These are phyloP conservation scores for Cerceris ruficornis DNA, from an alignment of 2,888 invertebrate genomes.

Conservation along the genomic window DNA sequence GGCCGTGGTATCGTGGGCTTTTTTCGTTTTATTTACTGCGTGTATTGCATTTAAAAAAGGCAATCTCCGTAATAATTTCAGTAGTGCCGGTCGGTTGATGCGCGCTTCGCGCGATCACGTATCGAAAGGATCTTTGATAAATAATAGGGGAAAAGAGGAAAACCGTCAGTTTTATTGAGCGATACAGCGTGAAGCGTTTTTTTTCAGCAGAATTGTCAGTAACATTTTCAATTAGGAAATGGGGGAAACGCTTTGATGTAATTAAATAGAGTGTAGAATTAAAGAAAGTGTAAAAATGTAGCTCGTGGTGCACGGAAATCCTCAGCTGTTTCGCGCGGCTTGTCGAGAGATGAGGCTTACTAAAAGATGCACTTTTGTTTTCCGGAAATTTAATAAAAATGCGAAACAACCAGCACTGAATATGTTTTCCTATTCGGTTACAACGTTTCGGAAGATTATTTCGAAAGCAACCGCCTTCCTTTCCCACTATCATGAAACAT, in stretches of 20 bases:
- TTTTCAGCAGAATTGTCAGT: too few species aligned
- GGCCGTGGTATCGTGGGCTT: slow-evolving; percentile 40
- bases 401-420: not conserved
- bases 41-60: slow-evolving; percentile 66
- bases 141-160: not conserved
- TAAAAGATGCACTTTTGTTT: too few species aligned
- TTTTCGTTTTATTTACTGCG: slow-evolving; percentile 55
- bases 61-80: slow-evolving; percentile 59
- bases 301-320: not conserved
- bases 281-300: too few species aligned
- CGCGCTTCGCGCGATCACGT: not conserved
- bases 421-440: not conserved
- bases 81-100: slow-evolving; percentile 12
- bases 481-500: slow-evolving; percentile 4
- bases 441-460: slow-evolving; percentile 14
- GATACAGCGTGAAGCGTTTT: too few species aligned
- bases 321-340: too few species aligned
- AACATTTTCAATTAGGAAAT: too few species aligned
- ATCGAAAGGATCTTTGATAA: slow-evolving; percentile 7
- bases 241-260: too few species aligned
- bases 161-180: not conserved
- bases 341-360: too few species aligned
- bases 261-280: too few species aligned
- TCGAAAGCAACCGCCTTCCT: not conserved
- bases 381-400: not conserved